These are phyloP conservation scores for Trichopoda pennipes DNA, from an alignment of 2,888 invertebrate genomes.

Conservation along the genomic window DNA sequence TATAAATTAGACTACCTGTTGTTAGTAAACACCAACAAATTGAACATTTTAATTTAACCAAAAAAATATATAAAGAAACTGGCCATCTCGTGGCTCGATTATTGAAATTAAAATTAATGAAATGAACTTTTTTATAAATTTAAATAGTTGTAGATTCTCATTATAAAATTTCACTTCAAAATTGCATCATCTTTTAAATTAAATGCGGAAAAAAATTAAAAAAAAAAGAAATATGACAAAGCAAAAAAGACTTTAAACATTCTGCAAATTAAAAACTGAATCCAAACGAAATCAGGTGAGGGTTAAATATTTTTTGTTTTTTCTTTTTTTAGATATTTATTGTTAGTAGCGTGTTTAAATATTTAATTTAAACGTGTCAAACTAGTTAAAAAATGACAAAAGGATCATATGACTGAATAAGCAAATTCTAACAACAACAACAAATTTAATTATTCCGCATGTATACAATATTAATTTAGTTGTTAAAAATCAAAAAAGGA, in stretches of 20 bases:
- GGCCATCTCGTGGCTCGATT: no score
- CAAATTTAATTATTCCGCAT: constrained; percentile 48
- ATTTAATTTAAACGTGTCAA: not conserved
- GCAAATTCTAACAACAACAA: not conserved
- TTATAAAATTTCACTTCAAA: constrained; percentile 53
- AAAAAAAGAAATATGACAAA: constrained; percentile 12
- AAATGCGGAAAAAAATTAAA: not conserved
- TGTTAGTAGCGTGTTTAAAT: not conserved
- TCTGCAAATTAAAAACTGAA: not conserved
- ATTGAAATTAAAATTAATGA: no score
- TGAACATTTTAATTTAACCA: no score
- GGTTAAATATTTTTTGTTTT: constrained; percentile 17
- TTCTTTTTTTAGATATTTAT: not conserved
- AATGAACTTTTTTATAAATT: constrained; percentile 8
- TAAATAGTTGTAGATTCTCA: constrained; percentile 13
- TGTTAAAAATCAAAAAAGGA: constrained; percentile 50
- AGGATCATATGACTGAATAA: not conserved
- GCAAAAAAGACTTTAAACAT: constrained; percentile 9
- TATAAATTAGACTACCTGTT: no score
- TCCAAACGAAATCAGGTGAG: constrained; percentile 42
- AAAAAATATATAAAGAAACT: no score
- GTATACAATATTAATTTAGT: constrained; percentile 54
- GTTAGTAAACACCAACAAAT: no score
- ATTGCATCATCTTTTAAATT: constrained; percentile 57
- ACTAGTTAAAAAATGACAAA: constrained; percentile 4